Evolutionary conservation across 2,888 invertebrate genomes (phyloP).

Genomic region (Amblyteles armatorius): DNA sequence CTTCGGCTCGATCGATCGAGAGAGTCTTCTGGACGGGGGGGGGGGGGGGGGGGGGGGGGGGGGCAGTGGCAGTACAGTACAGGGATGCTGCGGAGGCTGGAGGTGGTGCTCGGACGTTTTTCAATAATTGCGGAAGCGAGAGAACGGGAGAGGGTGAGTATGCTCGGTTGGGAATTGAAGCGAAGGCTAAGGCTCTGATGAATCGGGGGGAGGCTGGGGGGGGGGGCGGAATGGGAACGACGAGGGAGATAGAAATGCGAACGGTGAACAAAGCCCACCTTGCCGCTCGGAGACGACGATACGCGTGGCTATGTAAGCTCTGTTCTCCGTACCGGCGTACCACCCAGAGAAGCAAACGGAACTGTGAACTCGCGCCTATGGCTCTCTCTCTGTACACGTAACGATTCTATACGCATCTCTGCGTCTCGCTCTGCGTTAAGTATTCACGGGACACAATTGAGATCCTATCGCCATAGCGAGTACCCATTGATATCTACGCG

Average conservation of each 20-base stretch:
- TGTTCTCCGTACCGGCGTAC: not conserved
- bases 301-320: conserved; percentile 29
- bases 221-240: not conserved
- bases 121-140: conserved; percentile 50
- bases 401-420: not conserved
- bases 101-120: conserved; percentile 34
- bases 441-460: conserved; percentile 52
- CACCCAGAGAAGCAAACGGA: conserved; percentile 24
- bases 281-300: conserved; percentile 49
- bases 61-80: too few relatives aligned
- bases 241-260: conserved; percentile 48
- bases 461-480: conserved; percentile 50
- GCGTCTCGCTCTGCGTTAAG: conserved; percentile 34
- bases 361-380: conserved; percentile 4
- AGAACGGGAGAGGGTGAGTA: conserved; percentile 20
- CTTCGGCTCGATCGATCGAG: conserved; percentile 58
- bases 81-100: conserved; percentile 11
- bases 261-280: conserved; percentile 56
- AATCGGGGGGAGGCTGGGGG: conserved; percentile 21
- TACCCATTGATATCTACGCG: conserved; percentile 53
- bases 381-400: not conserved
- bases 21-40: conserved; percentile 34
- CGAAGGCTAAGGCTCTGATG: conserved; percentile 54
- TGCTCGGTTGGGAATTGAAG: conserved; percentile 40
- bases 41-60: conserved; percentile 20